Conservation (phyloP, 1,140 invertebrate species). For the Alviniconcha marisindica region DNA sequence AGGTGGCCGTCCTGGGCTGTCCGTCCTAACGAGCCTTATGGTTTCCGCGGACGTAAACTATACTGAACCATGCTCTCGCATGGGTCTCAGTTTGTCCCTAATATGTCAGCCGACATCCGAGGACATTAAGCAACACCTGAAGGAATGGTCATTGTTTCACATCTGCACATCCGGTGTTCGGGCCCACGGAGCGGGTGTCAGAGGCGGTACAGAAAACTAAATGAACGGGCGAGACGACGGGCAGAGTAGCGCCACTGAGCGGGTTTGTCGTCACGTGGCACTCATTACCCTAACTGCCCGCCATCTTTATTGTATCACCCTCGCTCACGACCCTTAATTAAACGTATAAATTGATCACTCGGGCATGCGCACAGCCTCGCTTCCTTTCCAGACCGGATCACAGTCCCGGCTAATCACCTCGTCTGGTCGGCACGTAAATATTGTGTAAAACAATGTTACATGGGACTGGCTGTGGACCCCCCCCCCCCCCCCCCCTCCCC, state of each 20-base stretch:
- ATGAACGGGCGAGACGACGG: background rate
- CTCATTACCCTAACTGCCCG: constrained; percentile 25
- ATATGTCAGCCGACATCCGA: too few species aligned
- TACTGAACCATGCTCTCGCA: too few species aligned
- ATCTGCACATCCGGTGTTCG: too few species aligned
- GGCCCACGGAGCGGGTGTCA: too few species aligned
- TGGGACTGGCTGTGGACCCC: background rate
- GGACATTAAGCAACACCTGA: too few species aligned
- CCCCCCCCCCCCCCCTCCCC: too few species aligned
- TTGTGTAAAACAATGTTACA: constrained; percentile 18
- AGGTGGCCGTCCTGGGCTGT: too few species aligned
- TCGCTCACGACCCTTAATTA: constrained; percentile 30
- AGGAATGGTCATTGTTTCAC: too few species aligned
- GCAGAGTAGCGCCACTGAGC: background rate
- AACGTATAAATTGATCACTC: constrained; percentile 30
- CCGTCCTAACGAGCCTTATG: too few species aligned
- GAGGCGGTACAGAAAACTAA: background rate
- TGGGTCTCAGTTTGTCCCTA: too few species aligned
- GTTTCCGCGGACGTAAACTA: too few species aligned
- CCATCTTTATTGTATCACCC: constrained; percentile 35
- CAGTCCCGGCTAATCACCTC: constrained; percentile 3
- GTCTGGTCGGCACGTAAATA: background rate
- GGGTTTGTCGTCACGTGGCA: constrained; percentile 16
- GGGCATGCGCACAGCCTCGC: constrained; percentile 13
- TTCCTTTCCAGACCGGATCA: constrained; percentile 20